phyloP scores from a whole-genome alignment of 1,140 invertebrate species.

The Drosophila dunni region DNA sequence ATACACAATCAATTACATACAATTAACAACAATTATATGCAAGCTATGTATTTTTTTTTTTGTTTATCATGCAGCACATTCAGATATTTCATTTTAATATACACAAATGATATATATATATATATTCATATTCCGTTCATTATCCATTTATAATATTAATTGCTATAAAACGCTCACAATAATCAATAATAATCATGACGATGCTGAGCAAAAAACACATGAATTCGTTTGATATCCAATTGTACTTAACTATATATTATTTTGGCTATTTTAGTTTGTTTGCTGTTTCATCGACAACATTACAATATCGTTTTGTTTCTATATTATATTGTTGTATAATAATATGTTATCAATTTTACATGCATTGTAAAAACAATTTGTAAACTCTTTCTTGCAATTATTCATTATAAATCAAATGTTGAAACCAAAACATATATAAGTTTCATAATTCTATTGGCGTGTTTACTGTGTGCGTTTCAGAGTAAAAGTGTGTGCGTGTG shows the following conservation, averaged over 20 bases:
- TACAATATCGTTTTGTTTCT: slow-evolving; percentile 16
- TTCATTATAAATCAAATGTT: slow-evolving; percentile 18
- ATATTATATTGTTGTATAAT: not conserved
- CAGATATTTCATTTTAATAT: slow-evolving; percentile 35
- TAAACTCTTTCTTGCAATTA: slow-evolving; percentile 7
- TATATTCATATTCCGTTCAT: slow-evolving; percentile 8
- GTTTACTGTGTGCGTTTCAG: slow-evolving; percentile 26
- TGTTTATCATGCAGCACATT: slow-evolving; percentile 47
- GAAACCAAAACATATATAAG: slow-evolving; percentile 34
- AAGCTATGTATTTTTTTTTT: not conserved
- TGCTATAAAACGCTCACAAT: slow-evolving; percentile 14
- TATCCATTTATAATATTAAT: not conserved
- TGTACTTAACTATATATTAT: slow-evolving; percentile 16
- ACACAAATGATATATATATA: slow-evolving; percentile 27
- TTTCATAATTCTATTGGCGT: slow-evolving; percentile 12
- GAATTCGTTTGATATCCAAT: slow-evolving; percentile 19
- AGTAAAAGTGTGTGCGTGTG: slow-evolving; percentile 3
- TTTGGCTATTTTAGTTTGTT: slow-evolving; percentile 45
- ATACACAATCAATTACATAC: slow-evolving; percentile 17
- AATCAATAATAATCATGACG: slow-evolving; percentile 20
- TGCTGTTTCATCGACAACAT: slow-evolving; percentile 16
- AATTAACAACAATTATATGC: slow-evolving; percentile 69
- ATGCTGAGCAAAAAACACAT: slow-evolving; percentile 46
- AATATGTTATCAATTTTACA: slow-evolving; percentile 23
- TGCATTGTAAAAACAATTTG: slow-evolving; percentile 22